phyloP scores from a whole-genome alignment of 2,113 vertebrate species.

The Todiramphus chloris region DNA sequence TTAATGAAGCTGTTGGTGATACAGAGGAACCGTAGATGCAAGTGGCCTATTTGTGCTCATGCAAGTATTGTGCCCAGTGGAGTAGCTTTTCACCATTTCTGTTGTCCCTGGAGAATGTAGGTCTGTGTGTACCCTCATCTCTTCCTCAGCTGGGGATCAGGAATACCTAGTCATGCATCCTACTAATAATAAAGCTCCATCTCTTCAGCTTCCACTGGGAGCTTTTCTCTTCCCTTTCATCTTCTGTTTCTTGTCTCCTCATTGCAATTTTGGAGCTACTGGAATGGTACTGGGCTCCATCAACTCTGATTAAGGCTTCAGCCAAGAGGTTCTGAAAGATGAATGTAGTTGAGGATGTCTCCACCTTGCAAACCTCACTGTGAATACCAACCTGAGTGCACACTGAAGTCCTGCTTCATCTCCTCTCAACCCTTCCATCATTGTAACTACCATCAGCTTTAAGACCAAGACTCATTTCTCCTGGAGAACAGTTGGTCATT shows the following conservation, averaged over 20 bases:
- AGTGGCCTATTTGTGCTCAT: neutral
- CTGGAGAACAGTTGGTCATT: neutral
- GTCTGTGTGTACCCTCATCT: rapidly evolving
- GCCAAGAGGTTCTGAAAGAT: neutral
- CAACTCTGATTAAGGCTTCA: neutral
- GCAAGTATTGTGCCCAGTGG: neutral
- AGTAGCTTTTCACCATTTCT: rapidly evolving
- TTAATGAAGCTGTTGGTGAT: neutral
- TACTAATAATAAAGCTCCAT: neutral
- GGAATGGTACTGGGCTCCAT: neutral
- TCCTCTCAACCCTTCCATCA: neutral
- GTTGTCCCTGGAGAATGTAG: neutral
- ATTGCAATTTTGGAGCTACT: neutral
- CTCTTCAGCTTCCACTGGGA: neutral
- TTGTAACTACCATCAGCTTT: neutral
- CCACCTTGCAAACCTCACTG: neutral
- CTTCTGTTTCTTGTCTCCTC: neutral
- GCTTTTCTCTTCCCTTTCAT: neutral
- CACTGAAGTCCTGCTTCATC: neutral
- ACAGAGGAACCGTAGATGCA: neutral
- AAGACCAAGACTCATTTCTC: neutral
- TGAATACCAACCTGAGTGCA: neutral
- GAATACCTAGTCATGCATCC: neutral
- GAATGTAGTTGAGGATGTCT: rapidly evolving
- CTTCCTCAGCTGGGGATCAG: neutral